A percentile compares a stretch with the other conserved stretches of the same genome.
Evolutionary conservation across 2,888 invertebrate genomes (phyloP).

Genomic region (Cantharis lateralis): DNA sequence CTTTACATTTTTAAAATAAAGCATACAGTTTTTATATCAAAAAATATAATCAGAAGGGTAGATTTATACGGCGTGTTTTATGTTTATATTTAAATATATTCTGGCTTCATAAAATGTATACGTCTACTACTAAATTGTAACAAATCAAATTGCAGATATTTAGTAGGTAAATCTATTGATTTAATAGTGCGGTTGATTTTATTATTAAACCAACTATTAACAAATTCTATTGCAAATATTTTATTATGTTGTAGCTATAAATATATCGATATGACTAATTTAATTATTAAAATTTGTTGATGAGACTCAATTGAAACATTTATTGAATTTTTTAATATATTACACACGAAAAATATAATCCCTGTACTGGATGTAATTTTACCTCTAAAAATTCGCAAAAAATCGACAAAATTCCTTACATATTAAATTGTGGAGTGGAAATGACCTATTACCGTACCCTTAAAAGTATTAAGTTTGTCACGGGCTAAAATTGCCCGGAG

Average conservation of each 20-base stretch:
- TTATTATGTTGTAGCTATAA: background rate
- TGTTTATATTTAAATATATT: conserved; percentile 29
- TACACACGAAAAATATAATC: too few relatives aligned
- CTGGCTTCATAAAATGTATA: conserved; percentile 3
- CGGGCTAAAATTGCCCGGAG: too few relatives aligned
- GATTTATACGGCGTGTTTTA: conserved; percentile 30
- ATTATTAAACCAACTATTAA: background rate
- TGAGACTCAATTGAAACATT: too few relatives aligned
- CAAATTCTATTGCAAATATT: background rate
- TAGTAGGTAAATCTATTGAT: background rate
- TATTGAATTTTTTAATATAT: too few relatives aligned
- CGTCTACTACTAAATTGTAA: background rate
- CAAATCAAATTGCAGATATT: background rate
- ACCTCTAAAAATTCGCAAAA: too few relatives aligned
- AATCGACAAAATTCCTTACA: too few relatives aligned
- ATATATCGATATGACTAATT: background rate
- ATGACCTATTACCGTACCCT: too few relatives aligned
- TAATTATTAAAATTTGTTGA: background rate
- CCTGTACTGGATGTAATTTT: too few relatives aligned
- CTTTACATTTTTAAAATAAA: conserved; percentile 1
- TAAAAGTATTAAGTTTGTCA: too few relatives aligned
- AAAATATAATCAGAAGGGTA: conserved; percentile 26
- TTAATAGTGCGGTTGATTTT: background rate
- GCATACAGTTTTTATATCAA: conserved; percentile 29
- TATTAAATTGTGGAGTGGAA: too few relatives aligned